Percentiles rank a stretch among this genome's conserved stretches.
phyloP scores from a whole-genome alignment of 2,888 invertebrate genomes.

The Toxonevra muliebris region DNA sequence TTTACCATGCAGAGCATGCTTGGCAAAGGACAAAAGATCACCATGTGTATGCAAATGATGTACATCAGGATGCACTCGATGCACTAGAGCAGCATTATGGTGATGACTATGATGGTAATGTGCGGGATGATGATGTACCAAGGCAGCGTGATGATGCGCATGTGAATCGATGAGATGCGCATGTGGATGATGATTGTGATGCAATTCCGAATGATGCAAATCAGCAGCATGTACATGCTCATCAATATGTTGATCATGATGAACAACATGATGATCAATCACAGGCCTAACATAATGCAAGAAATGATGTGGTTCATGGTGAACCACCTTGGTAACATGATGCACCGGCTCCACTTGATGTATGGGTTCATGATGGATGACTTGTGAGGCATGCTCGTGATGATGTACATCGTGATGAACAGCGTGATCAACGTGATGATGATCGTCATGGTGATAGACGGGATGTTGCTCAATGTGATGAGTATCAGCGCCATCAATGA shows the following conservation, averaged over 20 bases:
- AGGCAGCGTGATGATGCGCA: constrained; percentile 32
- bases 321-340: constrained; percentile 61
- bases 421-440: constrained; percentile 48
- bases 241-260: constrained; percentile 54
- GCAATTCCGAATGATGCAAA: constrained; percentile 48
- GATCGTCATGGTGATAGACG: constrained; percentile 52
- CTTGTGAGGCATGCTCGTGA: constrained; percentile 50
- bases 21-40: constrained; percentile 55
- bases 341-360: constrained; percentile 61
- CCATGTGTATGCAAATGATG: constrained; percentile 52
- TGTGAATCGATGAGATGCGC: constrained; percentile 39
- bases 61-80: constrained; percentile 49
- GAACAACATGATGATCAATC: constrained; percentile 58
- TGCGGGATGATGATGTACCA: constrained; percentile 38
- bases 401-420: constrained; percentile 46
- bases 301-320: constrained; percentile 61
- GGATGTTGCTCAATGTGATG: constrained; percentile 49
- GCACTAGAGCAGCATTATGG: constrained; percentile 50
- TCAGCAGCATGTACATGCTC: constrained; percentile 51
- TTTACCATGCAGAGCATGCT: constrained; percentile 60
- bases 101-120: constrained; percentile 45
- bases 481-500: constrained; percentile 49
- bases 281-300: constrained; percentile 59
- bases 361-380: constrained; percentile 59
- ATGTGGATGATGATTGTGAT: constrained; percentile 43